These are phyloP conservation scores for Gobionotothen gibberifrons DNA, from an alignment of 2,797 vertebrate species.

Conservation along the genomic window DNA sequence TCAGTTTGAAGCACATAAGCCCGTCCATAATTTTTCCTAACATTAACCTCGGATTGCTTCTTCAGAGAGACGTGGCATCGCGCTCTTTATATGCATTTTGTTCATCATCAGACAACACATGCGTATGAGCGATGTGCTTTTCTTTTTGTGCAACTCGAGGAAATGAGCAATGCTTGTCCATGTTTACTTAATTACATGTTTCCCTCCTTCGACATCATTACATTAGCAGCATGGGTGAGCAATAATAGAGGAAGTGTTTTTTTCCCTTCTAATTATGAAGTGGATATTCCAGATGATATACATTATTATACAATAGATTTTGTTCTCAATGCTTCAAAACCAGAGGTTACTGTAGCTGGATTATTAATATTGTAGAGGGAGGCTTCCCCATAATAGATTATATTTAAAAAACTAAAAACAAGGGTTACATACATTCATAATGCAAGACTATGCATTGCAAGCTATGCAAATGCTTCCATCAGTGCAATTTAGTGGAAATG, in stretches of 20 bases:
- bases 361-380: constrained; percentile 28
- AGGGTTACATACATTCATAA: background rate
- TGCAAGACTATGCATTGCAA: background rate
- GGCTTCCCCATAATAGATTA: constrained; percentile 1
- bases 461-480: constrained; percentile 1
- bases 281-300: constrained; percentile 64
- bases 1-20: constrained; percentile 36
- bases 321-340: constrained; percentile 32
- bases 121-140: constrained; percentile 41
- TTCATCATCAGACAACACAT: constrained; percentile 53
- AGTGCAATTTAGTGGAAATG: background rate
- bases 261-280: constrained; percentile 62
- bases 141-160: constrained; percentile 46
- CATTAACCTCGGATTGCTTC: constrained; percentile 60
- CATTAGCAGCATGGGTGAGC: constrained; percentile 70
- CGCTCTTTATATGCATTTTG: constrained; percentile 27
- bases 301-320: constrained; percentile 44
- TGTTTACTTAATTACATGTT: constrained; percentile 70
- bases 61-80: constrained; percentile 38
- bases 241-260: constrained; percentile 63
- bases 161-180: constrained; percentile 43
- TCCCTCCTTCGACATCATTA: constrained; percentile 54
- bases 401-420: background rate
- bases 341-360: constrained; percentile 28
- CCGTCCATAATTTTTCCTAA: constrained; percentile 38